These are phyloP conservation scores for Bombycilla garrulus DNA, from an alignment of 2,113 vertebrate genomes.

Conservation along the genomic window DNA sequence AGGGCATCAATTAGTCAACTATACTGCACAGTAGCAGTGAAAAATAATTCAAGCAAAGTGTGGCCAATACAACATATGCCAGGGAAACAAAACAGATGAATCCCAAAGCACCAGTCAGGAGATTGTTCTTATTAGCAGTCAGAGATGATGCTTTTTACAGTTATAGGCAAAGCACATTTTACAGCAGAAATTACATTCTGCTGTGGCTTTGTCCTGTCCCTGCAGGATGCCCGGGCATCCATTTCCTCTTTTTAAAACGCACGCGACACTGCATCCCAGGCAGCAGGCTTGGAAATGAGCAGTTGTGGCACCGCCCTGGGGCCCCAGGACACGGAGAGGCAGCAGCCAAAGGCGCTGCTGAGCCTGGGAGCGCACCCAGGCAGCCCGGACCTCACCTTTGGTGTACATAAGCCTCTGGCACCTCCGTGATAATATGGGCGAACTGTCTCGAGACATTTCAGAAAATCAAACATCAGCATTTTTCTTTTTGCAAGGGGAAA, in stretches of 20 bases:
- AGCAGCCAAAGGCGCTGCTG: not conserved
- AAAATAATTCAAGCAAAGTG: not conserved
- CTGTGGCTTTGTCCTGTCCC: not conserved
- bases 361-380: not conserved
- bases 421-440: not conserved
- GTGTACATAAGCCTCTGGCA: not conserved
- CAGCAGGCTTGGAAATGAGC: not conserved
- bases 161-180: not conserved
- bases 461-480: not conserved
- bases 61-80: not conserved
- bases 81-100: not conserved
- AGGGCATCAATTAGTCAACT: not conserved
- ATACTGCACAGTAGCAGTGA: not conserved
- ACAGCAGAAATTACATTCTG: constrained; percentile 12
- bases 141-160: not conserved
- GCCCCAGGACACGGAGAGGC: not conserved
- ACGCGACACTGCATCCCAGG: not conserved
- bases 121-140: not conserved
- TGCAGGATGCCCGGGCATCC: constrained; percentile 21
- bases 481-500: not conserved
- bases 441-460: not conserved
- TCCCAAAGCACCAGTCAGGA: not conserved
- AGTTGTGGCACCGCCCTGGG: not conserved
- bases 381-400: not conserved
- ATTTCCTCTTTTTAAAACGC: not conserved